Percentiles rank a stretch among this genome's conserved stretches.
phyloP scores from a whole-genome alignment of 2,888 invertebrate species.

The Mellilla xanthometata region DNA sequence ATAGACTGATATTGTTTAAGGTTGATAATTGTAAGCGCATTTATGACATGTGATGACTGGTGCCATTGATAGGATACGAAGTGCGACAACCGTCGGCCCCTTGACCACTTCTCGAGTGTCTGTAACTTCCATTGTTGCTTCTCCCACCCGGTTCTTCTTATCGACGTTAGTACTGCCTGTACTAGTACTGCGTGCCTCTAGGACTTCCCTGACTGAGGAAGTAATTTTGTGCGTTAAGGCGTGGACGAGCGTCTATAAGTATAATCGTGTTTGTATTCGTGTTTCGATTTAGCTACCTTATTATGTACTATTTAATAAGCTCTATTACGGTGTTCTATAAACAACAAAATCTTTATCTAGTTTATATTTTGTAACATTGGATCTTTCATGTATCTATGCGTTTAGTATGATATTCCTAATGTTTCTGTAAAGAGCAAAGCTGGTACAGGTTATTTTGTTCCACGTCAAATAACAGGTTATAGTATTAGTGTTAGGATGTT shows the following conservation, averaged over 20 bases:
- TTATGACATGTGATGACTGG: slow-evolving; percentile 81
- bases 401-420: slow-evolving; percentile 25
- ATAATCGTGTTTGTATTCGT: slow-evolving; percentile 20
- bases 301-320: slow-evolving; percentile 23
- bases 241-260: slow-evolving; percentile 22
- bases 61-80: slow-evolving; percentile 81
- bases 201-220: no score
- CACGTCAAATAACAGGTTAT: no score
- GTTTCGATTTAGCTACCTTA: slow-evolving; percentile 31
- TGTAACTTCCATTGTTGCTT: slow-evolving; percentile 77
- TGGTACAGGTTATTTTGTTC: slow-evolving; percentile 24
- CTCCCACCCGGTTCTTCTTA: slow-evolving; percentile 28
- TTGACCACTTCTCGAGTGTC: slow-evolving; percentile 61
- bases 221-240: no score
- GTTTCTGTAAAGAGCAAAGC: slow-evolving; percentile 30
- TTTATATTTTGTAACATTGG: slow-evolving; percentile 29
- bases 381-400: slow-evolving; percentile 28
- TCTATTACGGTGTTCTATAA: slow-evolving; percentile 30
- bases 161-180: slow-evolving; percentile 16
- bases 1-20: slow-evolving; percentile 80
- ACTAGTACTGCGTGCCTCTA: no score
- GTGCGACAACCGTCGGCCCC: slow-evolving; percentile 62
- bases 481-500: no score
- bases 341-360: slow-evolving; percentile 29
- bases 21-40: slow-evolving; percentile 68